A percentile compares a stretch with the other conserved stretches of the same genome.
These are phyloP conservation scores for Sinelater perroti DNA, from an alignment of 2,888 invertebrate genomes.

Conservation along the genomic window DNA sequence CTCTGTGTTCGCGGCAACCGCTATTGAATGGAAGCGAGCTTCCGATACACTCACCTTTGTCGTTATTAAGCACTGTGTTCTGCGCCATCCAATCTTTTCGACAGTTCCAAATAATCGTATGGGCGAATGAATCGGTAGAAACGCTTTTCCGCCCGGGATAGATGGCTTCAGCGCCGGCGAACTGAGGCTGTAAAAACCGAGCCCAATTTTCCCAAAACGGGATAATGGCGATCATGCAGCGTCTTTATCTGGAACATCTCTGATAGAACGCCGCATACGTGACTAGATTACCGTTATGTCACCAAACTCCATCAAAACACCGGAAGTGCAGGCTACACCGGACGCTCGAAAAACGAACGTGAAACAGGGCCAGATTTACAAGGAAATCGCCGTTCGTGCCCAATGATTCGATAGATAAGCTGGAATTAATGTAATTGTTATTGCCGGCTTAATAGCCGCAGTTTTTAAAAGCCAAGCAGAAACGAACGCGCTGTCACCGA, in stretches of 20 bases:
- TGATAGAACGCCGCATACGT: constrained; percentile 49
- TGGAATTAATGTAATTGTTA: too few species aligned
- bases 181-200: constrained; percentile 42
- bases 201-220: constrained; percentile 53
- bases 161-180: constrained; percentile 36
- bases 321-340: constrained; percentile 28
- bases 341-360: too few species aligned
- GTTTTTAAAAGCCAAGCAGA: too few species aligned
- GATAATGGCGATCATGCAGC: constrained; percentile 53
- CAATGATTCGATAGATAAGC: too few species aligned
- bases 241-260: constrained; percentile 54
- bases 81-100: constrained; percentile 37
- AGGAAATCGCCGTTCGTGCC: too few species aligned
- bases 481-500: too few species aligned
- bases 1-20: constrained; percentile 17
- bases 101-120: constrained; percentile 40
- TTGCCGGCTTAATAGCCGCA: too few species aligned
- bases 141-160: constrained; percentile 39
- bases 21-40: constrained; percentile 33
- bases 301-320: constrained; percentile 32
- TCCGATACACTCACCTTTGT: constrained; percentile 34
- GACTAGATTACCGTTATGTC: constrained; percentile 50
- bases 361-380: too few species aligned
- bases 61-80: constrained; percentile 35
- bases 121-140: constrained; percentile 41